These are phyloP conservation scores for Montipora capitata DNA, from an alignment of 92 coral and sea anemone genomes.

Conservation along the genomic window DNA sequence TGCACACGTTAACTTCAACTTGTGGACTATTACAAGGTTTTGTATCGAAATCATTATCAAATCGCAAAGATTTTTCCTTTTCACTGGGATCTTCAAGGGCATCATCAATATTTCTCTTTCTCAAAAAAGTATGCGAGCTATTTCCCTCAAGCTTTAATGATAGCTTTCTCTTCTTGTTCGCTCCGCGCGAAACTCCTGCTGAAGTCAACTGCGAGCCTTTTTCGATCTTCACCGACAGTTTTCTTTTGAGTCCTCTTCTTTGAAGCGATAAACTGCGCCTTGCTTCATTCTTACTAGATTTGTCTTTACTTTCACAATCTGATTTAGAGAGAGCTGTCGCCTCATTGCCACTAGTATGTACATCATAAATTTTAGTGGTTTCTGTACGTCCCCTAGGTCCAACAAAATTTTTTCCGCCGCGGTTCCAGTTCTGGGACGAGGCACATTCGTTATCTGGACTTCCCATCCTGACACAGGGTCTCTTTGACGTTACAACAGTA, in stretches of 20 bases:
- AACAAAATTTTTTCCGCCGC: background rate
- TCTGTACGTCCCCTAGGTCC: background rate
- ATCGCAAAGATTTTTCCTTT: constrained; percentile 6
- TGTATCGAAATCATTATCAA: background rate
- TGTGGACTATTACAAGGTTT: background rate
- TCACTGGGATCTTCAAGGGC: background rate
- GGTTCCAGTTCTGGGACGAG: constrained; percentile 31
- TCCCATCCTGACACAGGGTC: background rate
- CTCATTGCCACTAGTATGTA: background rate
- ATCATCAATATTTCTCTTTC: background rate
- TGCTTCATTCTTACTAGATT: constrained; percentile 2
- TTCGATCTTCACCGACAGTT: background rate
- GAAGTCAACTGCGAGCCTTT: constrained; percentile 8
- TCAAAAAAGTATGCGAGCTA: background rate
- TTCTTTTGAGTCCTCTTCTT: constrained; percentile 33
- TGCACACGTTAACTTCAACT: background rate
- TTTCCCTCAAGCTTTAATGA: background rate
- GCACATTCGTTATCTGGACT: background rate
- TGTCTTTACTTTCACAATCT: background rate
- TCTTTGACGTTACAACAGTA: background rate
- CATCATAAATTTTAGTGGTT: background rate
- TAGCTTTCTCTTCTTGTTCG: constrained; percentile 36
- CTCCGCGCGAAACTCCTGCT: background rate
- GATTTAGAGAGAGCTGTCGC: constrained; percentile 1
- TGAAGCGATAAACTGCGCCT: background rate